A percentile compares a stretch with the other conserved stretches of the same genome.
Evolutionary conservation across 2,797 vertebrate species (phyloP).

Genomic region (Rhinoraja longicauda): DNA sequence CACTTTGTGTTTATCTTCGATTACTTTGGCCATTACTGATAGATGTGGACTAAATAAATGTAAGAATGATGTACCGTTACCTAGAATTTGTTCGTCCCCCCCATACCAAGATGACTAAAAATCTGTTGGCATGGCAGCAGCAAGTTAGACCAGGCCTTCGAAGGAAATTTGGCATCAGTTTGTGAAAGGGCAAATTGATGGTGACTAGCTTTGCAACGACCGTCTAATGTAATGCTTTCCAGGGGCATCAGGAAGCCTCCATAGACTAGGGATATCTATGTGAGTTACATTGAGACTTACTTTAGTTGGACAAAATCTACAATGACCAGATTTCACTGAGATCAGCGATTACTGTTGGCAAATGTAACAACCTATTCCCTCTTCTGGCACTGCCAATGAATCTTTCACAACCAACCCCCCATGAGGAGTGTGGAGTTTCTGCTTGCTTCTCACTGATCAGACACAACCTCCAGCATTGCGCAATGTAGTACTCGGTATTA

Average conservation of each 20-base stretch:
- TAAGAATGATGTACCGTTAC: no score
- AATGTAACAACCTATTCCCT: neutral
- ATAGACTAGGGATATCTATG: neutral
- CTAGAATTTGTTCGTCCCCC: no score
- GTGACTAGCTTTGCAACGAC: neutral
- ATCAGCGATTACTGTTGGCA: no score
- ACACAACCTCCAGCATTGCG: neutral
- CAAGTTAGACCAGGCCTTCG: neutral
- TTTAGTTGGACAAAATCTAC: no score
- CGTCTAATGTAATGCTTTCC: no score
- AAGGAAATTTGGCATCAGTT: neutral
- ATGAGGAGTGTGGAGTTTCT: neutral
- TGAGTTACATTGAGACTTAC: neutral
- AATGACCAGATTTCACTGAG: no score
- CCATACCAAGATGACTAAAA: neutral
- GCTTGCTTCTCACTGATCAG: neutral
- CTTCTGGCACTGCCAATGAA: neutral
- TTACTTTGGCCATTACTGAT: no score
- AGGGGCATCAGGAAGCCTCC: neutral
- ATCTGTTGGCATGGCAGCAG: neutral
- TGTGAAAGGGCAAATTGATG: neutral
- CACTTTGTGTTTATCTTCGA: no score
- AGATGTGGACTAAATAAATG: no score
- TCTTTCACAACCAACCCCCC: neutral
- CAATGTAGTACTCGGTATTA: neutral